phyloP scores from a whole-genome alignment of 2,888 invertebrate genomes.

The Ditula angustiorana region DNA sequence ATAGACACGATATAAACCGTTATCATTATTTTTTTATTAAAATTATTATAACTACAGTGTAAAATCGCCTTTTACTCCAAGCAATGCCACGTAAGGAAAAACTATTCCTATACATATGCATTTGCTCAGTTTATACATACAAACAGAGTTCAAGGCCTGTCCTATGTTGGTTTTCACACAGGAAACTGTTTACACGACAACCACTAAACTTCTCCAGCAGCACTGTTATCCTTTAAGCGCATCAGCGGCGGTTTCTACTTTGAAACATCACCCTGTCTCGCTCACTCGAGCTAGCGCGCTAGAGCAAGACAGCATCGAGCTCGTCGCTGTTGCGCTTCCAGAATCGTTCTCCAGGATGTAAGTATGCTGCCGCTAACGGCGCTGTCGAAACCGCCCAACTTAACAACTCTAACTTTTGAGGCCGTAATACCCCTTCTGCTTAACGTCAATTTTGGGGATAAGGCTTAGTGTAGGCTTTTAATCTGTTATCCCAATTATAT shows the following conservation, averaged over 20 bases:
- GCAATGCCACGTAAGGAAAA: not conserved
- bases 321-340: no score
- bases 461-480: not conserved
- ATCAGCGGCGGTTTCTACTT: no score
- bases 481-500: not conserved
- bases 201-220: conserved; percentile 20
- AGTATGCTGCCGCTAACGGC: conserved; percentile 19
- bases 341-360: not conserved
- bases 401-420: conserved; percentile 10
- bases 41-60: no score
- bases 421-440: conserved; percentile 10
- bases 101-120: not conserved
- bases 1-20: no score
- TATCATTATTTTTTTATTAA: no score
- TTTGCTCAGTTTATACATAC: conserved; percentile 5
- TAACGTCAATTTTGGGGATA: conserved; percentile 6
- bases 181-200: conserved; percentile 24
- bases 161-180: not conserved
- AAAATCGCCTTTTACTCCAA: not conserved
- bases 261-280: no score
- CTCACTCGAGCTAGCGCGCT: no score
- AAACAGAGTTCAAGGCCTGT: conserved; percentile 10
- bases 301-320: no score
- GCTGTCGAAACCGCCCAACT: conserved; percentile 25
- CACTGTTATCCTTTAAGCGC: no score